These are phyloP conservation scores for Altica lythri DNA, from an alignment of 2,888 invertebrate genomes.

Conservation along the genomic window DNA sequence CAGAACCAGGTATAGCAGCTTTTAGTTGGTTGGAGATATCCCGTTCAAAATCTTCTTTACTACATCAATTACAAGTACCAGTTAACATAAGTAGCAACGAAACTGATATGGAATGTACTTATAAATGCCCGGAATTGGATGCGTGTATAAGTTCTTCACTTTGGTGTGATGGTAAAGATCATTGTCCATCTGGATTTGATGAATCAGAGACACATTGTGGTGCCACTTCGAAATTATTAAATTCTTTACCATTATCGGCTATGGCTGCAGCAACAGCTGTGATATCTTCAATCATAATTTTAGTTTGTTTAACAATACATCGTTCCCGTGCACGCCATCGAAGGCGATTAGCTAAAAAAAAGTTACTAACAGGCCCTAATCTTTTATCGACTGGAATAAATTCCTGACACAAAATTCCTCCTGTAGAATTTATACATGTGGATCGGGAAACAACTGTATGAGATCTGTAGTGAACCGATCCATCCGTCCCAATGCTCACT, in stretches of 20 bases:
- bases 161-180: conserved; percentile 74
- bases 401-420: conserved; percentile 90
- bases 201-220: conserved; percentile 73
- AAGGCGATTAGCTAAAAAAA: conserved; percentile 60
- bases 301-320: conserved; percentile 64
- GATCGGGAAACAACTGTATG: conserved; percentile 92
- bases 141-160: conserved; percentile 76
- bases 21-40: conserved; percentile 80
- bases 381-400: conserved; percentile 66
- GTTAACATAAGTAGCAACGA: conserved; percentile 60
- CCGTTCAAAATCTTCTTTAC: conserved; percentile 66
- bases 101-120: conserved; percentile 63
- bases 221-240: conserved; percentile 59
- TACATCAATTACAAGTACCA: conserved; percentile 63
- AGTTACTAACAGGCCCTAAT: conserved; percentile 63
- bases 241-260: conserved; percentile 62
- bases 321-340: conserved; percentile 62
- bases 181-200: conserved; percentile 72
- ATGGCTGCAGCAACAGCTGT: conserved; percentile 65
- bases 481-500: conserved; percentile 57
- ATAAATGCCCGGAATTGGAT: conserved; percentile 73
- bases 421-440: conserved; percentile 91
- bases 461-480: conserved; percentile 56
- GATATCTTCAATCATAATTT: conserved; percentile 63
- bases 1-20: conserved; percentile 76